phyloP scores from a whole-genome alignment of 2,888 invertebrate genomes.

The Diaprepes abbreviatus region DNA sequence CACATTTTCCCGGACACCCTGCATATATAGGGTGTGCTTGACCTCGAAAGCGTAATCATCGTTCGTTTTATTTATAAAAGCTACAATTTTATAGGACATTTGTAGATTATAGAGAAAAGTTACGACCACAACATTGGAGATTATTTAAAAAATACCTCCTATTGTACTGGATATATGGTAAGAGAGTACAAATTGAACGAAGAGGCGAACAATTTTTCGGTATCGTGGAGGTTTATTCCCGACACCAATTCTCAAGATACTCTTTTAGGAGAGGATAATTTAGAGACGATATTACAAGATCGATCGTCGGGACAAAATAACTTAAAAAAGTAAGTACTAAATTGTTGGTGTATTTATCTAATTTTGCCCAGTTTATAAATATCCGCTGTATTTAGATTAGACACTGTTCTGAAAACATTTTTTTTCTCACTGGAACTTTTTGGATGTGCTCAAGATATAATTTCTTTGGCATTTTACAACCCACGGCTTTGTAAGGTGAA shows the following conservation, averaged over 20 bases:
- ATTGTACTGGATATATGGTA: conserved; percentile 58
- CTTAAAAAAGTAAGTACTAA: conserved; percentile 44
- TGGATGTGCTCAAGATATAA: too few relatives aligned
- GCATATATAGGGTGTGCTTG: too few relatives aligned
- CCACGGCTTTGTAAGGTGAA: too few relatives aligned
- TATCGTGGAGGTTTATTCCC: conserved; percentile 55
- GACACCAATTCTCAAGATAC: conserved; percentile 50
- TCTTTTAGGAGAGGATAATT: conserved; percentile 37
- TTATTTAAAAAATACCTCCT: conserved; percentile 53
- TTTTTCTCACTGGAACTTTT: too few relatives aligned
- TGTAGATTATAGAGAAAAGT: conserved; percentile 48
- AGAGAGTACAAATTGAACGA: conserved; percentile 39
- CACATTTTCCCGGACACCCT: too few relatives aligned
- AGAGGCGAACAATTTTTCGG: conserved; percentile 39
- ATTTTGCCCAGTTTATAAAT: too few relatives aligned
- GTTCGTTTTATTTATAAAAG: background rate
- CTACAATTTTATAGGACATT: background rate
- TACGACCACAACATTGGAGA: conserved; percentile 32
- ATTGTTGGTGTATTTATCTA: too few relatives aligned
- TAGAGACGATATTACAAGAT: conserved; percentile 6
- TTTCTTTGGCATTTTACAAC: too few relatives aligned
- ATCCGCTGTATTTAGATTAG: too few relatives aligned
- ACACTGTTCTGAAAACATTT: too few relatives aligned
- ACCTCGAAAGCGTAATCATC: too few relatives aligned
- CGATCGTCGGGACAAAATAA: conserved; percentile 16